Conservation (phyloP, 2,888 invertebrate species). For the Pachycephus smyrnensis region DNA sequence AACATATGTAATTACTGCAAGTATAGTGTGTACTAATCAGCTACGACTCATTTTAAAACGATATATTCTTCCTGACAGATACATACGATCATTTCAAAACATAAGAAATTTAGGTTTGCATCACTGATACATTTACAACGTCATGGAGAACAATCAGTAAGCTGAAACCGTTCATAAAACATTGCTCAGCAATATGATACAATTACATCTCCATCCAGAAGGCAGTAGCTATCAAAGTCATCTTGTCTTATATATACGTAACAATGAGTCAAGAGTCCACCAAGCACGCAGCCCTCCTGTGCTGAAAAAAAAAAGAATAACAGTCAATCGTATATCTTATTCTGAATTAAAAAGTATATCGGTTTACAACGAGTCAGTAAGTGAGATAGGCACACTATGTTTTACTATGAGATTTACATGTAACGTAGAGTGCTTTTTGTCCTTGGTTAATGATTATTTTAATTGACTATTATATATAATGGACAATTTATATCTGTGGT, state of each 20-base stretch:
- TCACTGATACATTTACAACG: background rate
- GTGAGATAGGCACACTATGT: slow-evolving; percentile 3
- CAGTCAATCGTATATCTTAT: background rate
- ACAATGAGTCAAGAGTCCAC: background rate
- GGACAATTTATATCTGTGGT: slow-evolving; percentile 44
- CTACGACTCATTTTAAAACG: slow-evolving; percentile 4
- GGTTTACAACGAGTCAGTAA: background rate
- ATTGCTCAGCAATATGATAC: background rate
- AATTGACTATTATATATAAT: slow-evolving; percentile 3
- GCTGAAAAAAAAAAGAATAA: background rate
- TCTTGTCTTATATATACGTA: background rate
- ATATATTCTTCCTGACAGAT: background rate
- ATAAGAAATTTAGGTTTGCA: background rate
- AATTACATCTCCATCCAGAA: background rate
- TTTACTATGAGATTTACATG: slow-evolving; percentile 16
- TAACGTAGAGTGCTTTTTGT: slow-evolving; percentile 25
- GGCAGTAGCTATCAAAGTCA: background rate
- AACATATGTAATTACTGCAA: slow-evolving; percentile 14
- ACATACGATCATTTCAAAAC: background rate
- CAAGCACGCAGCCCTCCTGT: background rate
- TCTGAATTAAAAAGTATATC: slow-evolving; percentile 3
- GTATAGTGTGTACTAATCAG: slow-evolving; percentile 33
- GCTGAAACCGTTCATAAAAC: background rate
- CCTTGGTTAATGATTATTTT: slow-evolving; percentile 13
- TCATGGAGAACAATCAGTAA: background rate